Percentiles rank a stretch among this genome's conserved stretches.
Conservation (phyloP, 1,140 invertebrate genomes). For the Triops longicaudatus region DNA sequence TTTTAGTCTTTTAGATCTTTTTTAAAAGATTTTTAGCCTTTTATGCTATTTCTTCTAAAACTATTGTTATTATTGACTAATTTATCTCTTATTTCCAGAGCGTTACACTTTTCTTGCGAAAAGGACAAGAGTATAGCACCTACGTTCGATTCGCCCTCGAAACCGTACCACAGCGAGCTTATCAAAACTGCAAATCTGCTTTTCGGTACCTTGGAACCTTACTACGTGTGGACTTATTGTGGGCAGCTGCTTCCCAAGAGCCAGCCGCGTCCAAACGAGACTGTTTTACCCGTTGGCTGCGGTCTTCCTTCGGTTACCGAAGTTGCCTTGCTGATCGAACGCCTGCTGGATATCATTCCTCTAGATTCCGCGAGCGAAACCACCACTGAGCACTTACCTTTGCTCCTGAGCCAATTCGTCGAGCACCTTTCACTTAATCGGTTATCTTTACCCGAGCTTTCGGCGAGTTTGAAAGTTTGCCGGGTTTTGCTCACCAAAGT, state of each 20-base stretch:
- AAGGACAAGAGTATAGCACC: constrained; percentile 10
- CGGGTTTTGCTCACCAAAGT: constrained; percentile 32
- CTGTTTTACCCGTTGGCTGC: constrained; percentile 35
- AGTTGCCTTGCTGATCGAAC: constrained; percentile 61
- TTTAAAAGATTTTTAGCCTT: no score
- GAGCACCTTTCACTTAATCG: constrained; percentile 30
- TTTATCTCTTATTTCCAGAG: constrained; percentile 37
- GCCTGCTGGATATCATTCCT: constrained; percentile 67
- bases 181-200: constrained; percentile 77
- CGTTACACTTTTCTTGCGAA: constrained; percentile 45
- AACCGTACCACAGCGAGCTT: constrained; percentile 37
- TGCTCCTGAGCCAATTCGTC: constrained; percentile 57
- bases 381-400: constrained; percentile 67
- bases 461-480: constrained; percentile 31
- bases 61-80: constrained; percentile 19
- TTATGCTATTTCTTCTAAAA: constrained; percentile 22
- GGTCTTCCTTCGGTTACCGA: constrained; percentile 39
- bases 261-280: background rate
- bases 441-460: constrained; percentile 29
- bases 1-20: no score
- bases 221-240: constrained; percentile 75
- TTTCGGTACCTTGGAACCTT: constrained; percentile 73
- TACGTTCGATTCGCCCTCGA: background rate
- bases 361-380: constrained; percentile 70
- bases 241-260: constrained; percentile 23